Percentiles rank a stretch among this genome's conserved stretches.
Conservation (phyloP, 2,797 vertebrate species). For the Orestias chungarensis region DNA sequence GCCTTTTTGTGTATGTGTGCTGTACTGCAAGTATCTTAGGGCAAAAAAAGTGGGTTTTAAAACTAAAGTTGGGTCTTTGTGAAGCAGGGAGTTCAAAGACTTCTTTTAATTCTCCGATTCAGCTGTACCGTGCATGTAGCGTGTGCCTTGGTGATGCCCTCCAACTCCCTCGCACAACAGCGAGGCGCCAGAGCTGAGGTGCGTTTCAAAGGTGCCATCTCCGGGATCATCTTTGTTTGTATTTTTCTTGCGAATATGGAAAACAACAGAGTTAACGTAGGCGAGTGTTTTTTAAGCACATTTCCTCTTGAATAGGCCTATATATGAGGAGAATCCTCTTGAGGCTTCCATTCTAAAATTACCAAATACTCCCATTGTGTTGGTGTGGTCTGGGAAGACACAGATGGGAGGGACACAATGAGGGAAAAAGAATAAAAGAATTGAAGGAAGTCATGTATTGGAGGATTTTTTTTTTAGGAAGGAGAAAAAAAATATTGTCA, state of each 20-base stretch:
- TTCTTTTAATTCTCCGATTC: conserved; percentile 58
- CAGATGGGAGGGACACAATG: conserved; percentile 13
- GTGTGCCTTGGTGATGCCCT: conserved; percentile 21
- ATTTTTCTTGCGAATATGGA: conserved; percentile 35
- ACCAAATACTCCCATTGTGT: conserved; percentile 67
- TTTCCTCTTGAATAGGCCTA: conserved; percentile 50
- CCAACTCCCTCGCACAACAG: conserved; percentile 32
- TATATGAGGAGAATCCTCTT: conserved; percentile 71
- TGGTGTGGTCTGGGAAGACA: conserved; percentile 44
- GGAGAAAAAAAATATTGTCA: conserved; percentile 1
- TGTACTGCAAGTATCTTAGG: conserved; percentile 40
- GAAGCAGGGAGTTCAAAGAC: conserved; percentile 62
- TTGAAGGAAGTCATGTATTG: conserved; percentile 12
- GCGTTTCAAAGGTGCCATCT: conserved; percentile 19
- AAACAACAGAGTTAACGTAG: conserved; percentile 27
- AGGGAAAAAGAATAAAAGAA: conserved; percentile 5
- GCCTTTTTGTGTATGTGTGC: conserved; percentile 10
- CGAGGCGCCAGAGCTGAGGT: conserved; percentile 30
- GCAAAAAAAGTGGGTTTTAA: conserved; percentile 49
- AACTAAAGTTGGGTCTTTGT: conserved; percentile 51
- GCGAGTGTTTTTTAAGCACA: conserved; percentile 15
- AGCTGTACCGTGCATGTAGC: conserved; percentile 50
- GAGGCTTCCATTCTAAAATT: conserved; percentile 73
- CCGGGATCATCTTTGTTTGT: conserved; percentile 17
- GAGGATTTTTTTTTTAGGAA: conserved; percentile 8